phyloP scores from a whole-genome alignment of 2,888 invertebrate genomes.

The Megalurothrips usitatus region DNA sequence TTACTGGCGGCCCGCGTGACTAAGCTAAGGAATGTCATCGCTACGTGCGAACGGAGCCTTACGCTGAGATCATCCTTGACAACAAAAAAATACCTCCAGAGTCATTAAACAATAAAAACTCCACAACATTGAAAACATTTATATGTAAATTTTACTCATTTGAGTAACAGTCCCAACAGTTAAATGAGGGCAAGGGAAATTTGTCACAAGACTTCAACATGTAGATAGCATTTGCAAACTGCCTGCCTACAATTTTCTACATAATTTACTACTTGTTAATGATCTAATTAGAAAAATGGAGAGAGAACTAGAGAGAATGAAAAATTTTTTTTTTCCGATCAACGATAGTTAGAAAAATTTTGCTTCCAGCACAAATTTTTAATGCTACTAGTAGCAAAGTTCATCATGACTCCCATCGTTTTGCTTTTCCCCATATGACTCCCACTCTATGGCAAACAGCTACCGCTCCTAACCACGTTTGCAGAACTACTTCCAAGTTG shows the following conservation, averaged over 20 bases:
- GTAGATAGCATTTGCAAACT: not conserved
- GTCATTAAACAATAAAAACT: not conserved
- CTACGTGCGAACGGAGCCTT: slow-evolving; percentile 15
- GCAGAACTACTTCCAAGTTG: not conserved
- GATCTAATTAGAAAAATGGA: not conserved
- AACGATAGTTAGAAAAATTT: not conserved
- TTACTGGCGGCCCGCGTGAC: not conserved
- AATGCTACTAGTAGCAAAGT: not conserved
- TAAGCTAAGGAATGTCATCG: slow-evolving; percentile 23
- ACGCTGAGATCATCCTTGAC: slow-evolving; percentile 13
- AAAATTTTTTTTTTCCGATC: too few species aligned
- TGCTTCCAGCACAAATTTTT: not conserved
- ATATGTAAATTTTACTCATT: not conserved
- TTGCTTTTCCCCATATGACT: not conserved
- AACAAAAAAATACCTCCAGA: not conserved
- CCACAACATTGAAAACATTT: not conserved
- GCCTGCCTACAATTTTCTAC: not conserved
- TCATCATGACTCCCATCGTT: not conserved
- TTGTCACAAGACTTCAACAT: not conserved
- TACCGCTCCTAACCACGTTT: slow-evolving; percentile 18
- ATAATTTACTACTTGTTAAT: slow-evolving; percentile 3
- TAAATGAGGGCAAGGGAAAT: not conserved
- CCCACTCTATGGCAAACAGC: not conserved
- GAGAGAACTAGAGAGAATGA: slow-evolving; percentile 4
- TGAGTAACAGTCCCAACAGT: not conserved